Percentiles rank a stretch among this genome's conserved stretches.
Evolutionary conservation across 2,113 vertebrate species (phyloP).

Genomic region (human): DNA sequence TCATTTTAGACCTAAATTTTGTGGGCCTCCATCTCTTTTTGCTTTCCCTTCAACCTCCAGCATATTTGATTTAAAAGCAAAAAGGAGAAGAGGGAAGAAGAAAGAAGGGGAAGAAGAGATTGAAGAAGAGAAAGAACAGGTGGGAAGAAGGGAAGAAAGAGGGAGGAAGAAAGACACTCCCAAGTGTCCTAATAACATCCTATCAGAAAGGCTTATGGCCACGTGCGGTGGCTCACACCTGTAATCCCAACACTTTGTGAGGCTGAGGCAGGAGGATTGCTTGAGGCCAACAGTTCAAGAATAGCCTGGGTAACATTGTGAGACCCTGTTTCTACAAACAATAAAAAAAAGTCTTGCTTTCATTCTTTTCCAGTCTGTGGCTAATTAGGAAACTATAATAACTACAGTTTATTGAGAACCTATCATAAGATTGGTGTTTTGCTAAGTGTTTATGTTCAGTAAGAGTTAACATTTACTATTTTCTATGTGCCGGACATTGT

Average conservation of each 20-base stretch:
- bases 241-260: too few species aligned
- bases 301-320: too few species aligned
- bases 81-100: conserved; percentile 1
- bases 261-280: too few species aligned
- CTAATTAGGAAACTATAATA: neutral
- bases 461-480: neutral
- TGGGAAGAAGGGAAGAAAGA: neutral
- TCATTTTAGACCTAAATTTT: conserved; percentile 28
- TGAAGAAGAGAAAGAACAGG: neutral
- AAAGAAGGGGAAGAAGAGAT: neutral
- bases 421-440: neutral
- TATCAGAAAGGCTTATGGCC: neutral
- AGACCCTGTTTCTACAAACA: too few species aligned
- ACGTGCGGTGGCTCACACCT: too few species aligned
- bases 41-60: neutral
- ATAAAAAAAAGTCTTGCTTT: neutral
- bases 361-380: neutral
- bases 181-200: neutral
- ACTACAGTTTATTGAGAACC: neutral
- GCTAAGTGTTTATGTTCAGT: neutral
- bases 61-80: conserved; percentile 19
- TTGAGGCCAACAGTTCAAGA: too few species aligned
- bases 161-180: neutral
- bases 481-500: neutral
- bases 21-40: neutral